phyloP scores from a whole-genome alignment of 2,888 invertebrate species.

The Diploptera punctata region DNA sequence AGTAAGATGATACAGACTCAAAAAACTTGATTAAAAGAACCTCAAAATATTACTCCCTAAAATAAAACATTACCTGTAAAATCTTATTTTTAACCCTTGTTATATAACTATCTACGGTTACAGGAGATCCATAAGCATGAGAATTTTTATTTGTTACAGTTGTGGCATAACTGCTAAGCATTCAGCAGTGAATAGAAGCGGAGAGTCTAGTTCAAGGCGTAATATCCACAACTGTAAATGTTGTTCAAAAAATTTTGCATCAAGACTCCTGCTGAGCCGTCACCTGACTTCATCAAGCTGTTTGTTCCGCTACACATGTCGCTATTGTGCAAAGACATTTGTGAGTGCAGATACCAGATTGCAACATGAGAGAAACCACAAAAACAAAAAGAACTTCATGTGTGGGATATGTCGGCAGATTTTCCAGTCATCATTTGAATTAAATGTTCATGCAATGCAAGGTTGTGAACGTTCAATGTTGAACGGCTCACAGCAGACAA shows the following conservation, averaged over 20 bases:
- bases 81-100: too few relatives aligned
- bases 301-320: not conserved
- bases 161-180: too few relatives aligned
- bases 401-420: not conserved
- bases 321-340: not conserved
- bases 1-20: too few relatives aligned
- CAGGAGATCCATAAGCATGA: too few relatives aligned
- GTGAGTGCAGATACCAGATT: not conserved
- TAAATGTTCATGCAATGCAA: not conserved
- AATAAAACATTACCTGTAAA: too few relatives aligned
- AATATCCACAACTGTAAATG: not conserved
- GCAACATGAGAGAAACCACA: not conserved
- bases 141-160: too few relatives aligned
- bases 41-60: too few relatives aligned
- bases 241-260: not conserved
- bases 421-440: not conserved
- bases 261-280: not conserved
- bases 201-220: too few relatives aligned
- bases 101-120: too few relatives aligned
- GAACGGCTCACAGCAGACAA: too few relatives aligned
- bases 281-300: not conserved
- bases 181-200: too few relatives aligned
- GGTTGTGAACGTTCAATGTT: not conserved
- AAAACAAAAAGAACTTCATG: not conserved
- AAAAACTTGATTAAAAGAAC: too few relatives aligned